Conservation (phyloP, 1,140 invertebrate species). For the Magallana gigas region DNA sequence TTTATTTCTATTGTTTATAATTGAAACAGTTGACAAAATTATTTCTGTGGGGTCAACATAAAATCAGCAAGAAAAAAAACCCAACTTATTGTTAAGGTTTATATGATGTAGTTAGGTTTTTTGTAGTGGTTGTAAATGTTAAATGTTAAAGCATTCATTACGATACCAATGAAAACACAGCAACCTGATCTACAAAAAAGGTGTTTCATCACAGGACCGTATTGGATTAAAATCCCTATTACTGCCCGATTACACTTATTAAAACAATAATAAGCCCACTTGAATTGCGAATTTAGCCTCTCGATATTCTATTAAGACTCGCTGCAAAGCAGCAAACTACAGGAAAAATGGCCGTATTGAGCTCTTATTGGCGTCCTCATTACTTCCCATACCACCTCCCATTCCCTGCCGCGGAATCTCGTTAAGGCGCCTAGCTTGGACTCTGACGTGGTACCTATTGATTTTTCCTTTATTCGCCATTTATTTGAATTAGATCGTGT, state of each 20-base stretch:
- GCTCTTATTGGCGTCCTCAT: constrained; percentile 9
- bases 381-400: constrained; percentile 20
- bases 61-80: too few relatives aligned
- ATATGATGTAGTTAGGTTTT: too few relatives aligned
- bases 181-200: not conserved
- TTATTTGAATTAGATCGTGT: constrained; percentile 45
- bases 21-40: too few relatives aligned
- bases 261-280: constrained; percentile 36
- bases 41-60: too few relatives aligned
- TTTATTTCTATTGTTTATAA: too few relatives aligned
- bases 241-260: constrained; percentile 22
- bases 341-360: constrained; percentile 3
- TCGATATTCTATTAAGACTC: constrained; percentile 26
- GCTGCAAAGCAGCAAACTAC: constrained; percentile 22
- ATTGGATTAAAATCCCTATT: constrained; percentile 2
- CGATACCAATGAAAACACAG: not conserved
- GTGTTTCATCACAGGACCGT: not conserved
- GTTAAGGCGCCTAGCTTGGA: constrained; percentile 18
- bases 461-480: constrained; percentile 43
- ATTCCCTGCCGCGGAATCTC: not conserved
- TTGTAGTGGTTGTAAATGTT: too few relatives aligned
- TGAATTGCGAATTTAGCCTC: constrained; percentile 30
- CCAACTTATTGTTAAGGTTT: too few relatives aligned
- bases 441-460: constrained; percentile 8
- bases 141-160: too few relatives aligned